Conservation (phyloP, 2,888 invertebrate species). For the Pristionchus maxplancki region DNA sequence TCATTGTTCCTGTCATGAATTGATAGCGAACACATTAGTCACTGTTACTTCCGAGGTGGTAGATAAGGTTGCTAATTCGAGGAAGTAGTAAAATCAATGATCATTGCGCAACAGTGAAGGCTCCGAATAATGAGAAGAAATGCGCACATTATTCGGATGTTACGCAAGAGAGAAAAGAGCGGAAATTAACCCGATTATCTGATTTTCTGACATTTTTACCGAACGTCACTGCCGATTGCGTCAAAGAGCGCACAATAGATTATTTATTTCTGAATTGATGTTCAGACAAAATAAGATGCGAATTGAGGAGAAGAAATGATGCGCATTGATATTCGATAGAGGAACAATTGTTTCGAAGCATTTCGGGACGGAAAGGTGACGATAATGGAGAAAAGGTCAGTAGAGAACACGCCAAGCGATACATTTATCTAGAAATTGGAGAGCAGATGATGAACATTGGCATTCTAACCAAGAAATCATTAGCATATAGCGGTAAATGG, state of each 20-base stretch:
- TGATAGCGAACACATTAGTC: no score
- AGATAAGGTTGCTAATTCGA: background rate
- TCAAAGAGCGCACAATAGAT: background rate
- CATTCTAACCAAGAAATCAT: no score
- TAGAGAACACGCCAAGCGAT: no score
- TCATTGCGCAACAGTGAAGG: background rate
- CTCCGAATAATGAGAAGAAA: background rate
- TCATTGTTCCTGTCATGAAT: no score
- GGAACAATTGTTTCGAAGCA: background rate
- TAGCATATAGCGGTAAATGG: no score
- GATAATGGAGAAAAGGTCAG: no score
- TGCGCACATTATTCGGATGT: background rate
- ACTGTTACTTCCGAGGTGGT: background rate
- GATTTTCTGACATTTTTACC: background rate
- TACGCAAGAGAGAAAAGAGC: background rate
- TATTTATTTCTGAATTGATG: no score
- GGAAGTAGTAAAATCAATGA: background rate
- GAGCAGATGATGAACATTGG: no score
- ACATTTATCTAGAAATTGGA: no score
- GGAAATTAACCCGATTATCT: background rate
- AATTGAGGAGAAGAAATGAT: no score
- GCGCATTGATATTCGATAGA: background rate
- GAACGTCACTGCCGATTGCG: background rate
- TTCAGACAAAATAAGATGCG: no score
- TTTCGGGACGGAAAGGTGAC: no score